Evolutionary conservation across 2,888 invertebrate genomes (phyloP).

Genomic region (Meliscaeva auricollis): DNA sequence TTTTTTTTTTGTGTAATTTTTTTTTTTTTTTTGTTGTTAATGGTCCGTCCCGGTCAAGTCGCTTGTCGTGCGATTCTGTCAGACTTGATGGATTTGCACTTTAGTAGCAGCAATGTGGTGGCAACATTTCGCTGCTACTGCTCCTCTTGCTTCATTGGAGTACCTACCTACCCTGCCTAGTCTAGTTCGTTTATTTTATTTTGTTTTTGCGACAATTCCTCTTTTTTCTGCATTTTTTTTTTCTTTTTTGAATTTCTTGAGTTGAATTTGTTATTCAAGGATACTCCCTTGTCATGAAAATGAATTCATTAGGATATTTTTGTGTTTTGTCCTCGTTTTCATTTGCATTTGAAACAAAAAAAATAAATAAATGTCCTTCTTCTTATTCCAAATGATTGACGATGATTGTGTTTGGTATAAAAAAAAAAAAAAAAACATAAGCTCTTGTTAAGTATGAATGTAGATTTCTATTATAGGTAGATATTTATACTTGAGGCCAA

Average conservation of each 20-base stretch:
- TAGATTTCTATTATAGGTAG: no score
- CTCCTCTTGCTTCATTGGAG: constrained; percentile 20
- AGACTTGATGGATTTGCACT: constrained; percentile 74
- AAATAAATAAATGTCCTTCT: constrained; percentile 1
- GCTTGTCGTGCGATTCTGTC: constrained; percentile 72
- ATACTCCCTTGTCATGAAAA: constrained; percentile 71
- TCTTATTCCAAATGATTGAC: constrained; percentile 31
- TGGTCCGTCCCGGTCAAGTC: constrained; percentile 67
- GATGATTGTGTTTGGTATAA: not conserved
- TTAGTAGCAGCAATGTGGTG: constrained; percentile 60
- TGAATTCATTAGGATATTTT: constrained; percentile 73
- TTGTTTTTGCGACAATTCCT: constrained; percentile 36
- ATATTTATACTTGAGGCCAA: constrained; percentile 27
- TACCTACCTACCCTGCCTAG: no score
- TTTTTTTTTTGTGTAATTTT: constrained; percentile 35
- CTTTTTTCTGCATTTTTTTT: not conserved
- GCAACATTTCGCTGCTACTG: constrained; percentile 25
- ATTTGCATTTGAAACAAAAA: constrained; percentile 55
- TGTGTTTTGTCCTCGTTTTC: constrained; percentile 64
- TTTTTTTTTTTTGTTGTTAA: constrained; percentile 18
- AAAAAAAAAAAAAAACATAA: not conserved
- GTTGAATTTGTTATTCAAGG: constrained; percentile 69
- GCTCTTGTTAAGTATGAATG: constrained; percentile 20
- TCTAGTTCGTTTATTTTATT: constrained; percentile 27
- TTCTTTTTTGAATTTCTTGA: constrained; percentile 3